Base-by-base conservation (phyloP, 2,113 vertebrate genomes). In the Pelvicachromis taeniatus region DNA sequence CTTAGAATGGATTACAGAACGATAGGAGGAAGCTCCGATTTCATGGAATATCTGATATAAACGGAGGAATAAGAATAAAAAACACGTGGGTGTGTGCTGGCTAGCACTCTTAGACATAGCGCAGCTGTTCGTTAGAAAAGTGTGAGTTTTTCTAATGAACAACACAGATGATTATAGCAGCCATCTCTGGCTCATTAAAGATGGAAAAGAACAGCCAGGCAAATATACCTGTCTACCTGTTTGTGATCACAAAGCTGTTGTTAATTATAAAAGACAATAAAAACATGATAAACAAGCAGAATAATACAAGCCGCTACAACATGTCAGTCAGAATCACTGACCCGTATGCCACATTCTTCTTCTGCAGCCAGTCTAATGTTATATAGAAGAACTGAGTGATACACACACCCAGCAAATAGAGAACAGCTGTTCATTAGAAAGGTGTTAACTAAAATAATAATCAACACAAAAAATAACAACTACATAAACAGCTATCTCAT, bases 101-200 rank as follows among this genome's bases (percentile, higher is more conserved):
- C 85, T 83, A 38, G 81, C 84, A 78, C 82, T 75, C 45, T 82
- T 81, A 84, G 61, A 83, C 14, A 12, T 29, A 84, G 84, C 90
- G 87, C 93, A 94, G 91, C 91, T 94, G 93, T 90, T 94, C 89
- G 92, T 94, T 94, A 94, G 89, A 91, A 90, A 93, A 50, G 91
- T 94, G 93, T 94, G 86, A 92, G 85, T 21, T 82, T 65, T 65
- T 65, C 61, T 73, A 68, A 86, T 78, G 90, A 90, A 92, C 78
- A 88, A 87, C 87, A 85, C 83, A 53, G 70, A 88, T 4, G n/a
- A 91, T 84, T 88, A 88, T 89, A 89, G 87, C 89, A 86, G 73
- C 70, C 78, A 84, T 85, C 78, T 79, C 45, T 77, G 73, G 48
- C 93, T 92, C 88, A 91, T 93, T 92, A 92, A 85, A 88, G 80